Evolutionary conservation across 92 coral and sea anemone genomes (phyloP), one percentile per base, ranked within the genome.

Genomic region (Ricordea florida): DNA sequence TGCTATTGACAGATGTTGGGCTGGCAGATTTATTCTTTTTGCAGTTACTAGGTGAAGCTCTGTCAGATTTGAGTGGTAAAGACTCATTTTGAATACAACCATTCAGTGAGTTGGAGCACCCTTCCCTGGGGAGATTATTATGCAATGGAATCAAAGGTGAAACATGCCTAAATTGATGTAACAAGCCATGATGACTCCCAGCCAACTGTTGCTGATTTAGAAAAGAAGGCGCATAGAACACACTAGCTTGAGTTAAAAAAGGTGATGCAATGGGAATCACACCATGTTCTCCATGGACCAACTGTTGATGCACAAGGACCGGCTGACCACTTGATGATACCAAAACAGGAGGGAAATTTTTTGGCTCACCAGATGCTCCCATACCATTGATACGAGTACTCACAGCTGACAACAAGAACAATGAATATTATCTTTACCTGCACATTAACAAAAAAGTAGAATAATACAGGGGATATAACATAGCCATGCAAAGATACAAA

Each of bases 221-320:
- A 21, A 83, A 79, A 30, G 84, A 93, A 5, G 97, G 86, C 0
- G 97, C 34, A 60, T 87, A 91, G 48, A 91, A 91, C 69, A 91
- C 59, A 44, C 97, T 84, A 22, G 90, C 93, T 32, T 80, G 88
- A 27, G 97, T 74, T 26, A 91, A 55, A 46, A 85, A 91, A 1
- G 97, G 90, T 34, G 93, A 55, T 3, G 74, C 55, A 41, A 87
- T 28, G 32, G 35, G 56, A 27, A 68, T 48, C 53, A 77, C 59
- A 11, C 69, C 78, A 27, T 72, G 82, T 13, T 89, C 90, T 4
- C 73, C 40, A 16, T 44, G 78, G 49, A 87, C 60, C 29, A 88
- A 65, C 3, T 81, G 82, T 61, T 82, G 97, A 3, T 77, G 97
- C 29, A 83, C 69, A 27, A 91, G 60, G 21, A 91, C 43, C 11